Conservation (phyloP, 2,888 invertebrate genomes). For the Embidobia sp. region DNA sequence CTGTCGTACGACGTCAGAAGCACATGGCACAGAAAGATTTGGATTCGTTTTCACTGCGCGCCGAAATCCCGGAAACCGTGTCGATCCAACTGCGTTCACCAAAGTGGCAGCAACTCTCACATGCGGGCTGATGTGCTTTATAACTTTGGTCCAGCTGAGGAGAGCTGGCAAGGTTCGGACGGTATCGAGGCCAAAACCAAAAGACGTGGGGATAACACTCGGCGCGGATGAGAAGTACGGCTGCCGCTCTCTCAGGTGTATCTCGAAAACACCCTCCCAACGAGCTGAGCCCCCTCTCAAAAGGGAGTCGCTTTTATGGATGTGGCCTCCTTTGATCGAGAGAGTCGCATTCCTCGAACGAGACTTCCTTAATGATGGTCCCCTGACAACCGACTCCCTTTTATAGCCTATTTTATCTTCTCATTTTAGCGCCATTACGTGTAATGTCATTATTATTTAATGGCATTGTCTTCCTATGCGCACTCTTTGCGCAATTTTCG, state of each 20-base stretch:
- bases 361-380: conserved; percentile 42
- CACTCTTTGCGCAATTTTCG: too few species aligned
- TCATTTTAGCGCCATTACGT: conserved; percentile 7
- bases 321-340: conserved; percentile 62
- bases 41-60: conserved; percentile 57
- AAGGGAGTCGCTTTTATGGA: conserved; percentile 55
- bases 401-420: conserved; percentile 8
- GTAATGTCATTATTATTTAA: conserved; percentile 20
- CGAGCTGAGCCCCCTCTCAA: conserved; percentile 35
- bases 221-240: conserved; percentile 47
- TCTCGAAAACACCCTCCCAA: conserved; percentile 59
- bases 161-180: conserved; percentile 61
- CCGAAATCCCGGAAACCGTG: conserved; percentile 68
- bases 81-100: conserved; percentile 74
- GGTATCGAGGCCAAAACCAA: conserved; percentile 78
- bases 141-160: conserved; percentile 76
- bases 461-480: too few species aligned
- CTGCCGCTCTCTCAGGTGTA: conserved; percentile 57
- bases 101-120: conserved; percentile 77
- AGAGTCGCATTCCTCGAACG: conserved; percentile 59
- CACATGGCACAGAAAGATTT: conserved; percentile 67
- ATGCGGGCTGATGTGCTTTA: conserved; percentile 77
- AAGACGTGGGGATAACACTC: conserved; percentile 63
- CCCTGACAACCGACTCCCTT: conserved; percentile 32
- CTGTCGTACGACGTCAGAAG: conserved; percentile 63